phyloP scores from a whole-genome alignment of 2,797 vertebrate genomes.

The Pseudopleuronectes americanus region DNA sequence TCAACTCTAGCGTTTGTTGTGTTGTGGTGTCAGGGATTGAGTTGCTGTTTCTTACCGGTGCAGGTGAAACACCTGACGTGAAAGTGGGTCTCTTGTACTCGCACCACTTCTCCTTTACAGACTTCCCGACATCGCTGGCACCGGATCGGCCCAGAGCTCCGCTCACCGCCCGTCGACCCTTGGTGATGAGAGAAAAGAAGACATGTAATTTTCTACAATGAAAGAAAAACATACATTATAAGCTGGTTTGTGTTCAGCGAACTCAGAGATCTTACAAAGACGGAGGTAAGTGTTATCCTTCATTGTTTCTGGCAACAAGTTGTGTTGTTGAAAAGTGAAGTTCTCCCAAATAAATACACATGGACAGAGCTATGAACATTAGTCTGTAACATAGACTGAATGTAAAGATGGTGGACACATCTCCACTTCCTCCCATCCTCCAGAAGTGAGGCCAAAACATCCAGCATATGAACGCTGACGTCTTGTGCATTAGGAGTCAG shows the following conservation, averaged over 20 bases:
- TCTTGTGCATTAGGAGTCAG: too few species aligned
- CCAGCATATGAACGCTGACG: too few species aligned
- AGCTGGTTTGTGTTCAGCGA: neutral
- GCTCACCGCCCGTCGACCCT: constrained; percentile 82
- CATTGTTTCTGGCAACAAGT: neutral
- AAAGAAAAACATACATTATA: neutral
- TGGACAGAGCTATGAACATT: neutral
- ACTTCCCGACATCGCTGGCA: constrained; percentile 95
- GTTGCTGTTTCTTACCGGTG: constrained; percentile 87
- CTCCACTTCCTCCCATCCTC: too few species aligned
- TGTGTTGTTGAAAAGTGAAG: neutral
- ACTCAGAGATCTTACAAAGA: neutral
- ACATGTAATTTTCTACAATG: neutral
- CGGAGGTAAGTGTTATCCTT: neutral
- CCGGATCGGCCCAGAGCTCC: constrained; percentile 88
- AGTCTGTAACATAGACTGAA: neutral
- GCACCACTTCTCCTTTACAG: constrained; percentile 98
- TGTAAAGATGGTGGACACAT: neutral
- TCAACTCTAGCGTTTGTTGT: neutral
- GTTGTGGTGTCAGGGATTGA: neutral
- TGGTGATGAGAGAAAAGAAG: constrained; percentile 79
- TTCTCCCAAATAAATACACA: neutral
- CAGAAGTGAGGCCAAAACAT: too few species aligned
- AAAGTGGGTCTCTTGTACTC: constrained; percentile 96
- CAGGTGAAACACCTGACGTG: constrained; percentile 99